These are phyloP conservation scores for Poeciliopsis turneri DNA, from an alignment of 2,797 vertebrate genomes.

Conservation along the genomic window DNA sequence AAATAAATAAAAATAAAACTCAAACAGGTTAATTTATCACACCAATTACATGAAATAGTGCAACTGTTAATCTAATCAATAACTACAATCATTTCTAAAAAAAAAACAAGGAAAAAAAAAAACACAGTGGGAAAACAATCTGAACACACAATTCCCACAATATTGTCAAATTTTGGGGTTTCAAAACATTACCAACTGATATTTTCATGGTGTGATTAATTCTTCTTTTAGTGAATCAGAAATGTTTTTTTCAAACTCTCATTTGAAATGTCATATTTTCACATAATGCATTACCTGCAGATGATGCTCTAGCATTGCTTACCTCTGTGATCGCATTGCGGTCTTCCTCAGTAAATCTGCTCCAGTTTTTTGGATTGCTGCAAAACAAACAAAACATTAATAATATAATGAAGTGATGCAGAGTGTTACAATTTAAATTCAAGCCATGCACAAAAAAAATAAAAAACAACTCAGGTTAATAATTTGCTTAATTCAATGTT, in stretches of 20 bases:
- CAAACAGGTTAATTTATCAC: not conserved
- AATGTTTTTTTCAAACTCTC: not conserved
- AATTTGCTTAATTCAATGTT: not conserved
- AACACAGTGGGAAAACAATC: not conserved
- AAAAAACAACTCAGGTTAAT: not conserved
- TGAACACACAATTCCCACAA: not conserved
- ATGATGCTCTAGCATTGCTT: conserved; percentile 15
- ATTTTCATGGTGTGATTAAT: not conserved
- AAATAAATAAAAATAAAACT: not conserved
- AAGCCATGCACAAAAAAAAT: not conserved
- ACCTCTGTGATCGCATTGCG: conserved; percentile 97
- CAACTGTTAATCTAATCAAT: not conserved
- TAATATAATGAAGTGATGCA: not conserved
- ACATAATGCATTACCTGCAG: not conserved
- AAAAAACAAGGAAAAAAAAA: not conserved
- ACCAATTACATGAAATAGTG: not conserved
- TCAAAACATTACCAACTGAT: not conserved
- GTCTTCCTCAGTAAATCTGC: conserved; percentile 94
- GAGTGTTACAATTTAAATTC: not conserved
- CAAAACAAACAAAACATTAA: conserved; percentile 50
- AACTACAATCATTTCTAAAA: not conserved
- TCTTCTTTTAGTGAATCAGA: not conserved
- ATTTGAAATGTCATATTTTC: not conserved
- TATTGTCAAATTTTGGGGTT: not conserved
- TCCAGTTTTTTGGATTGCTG: conserved; percentile 94